phyloP scores from a whole-genome alignment of 2,113 vertebrate species.

The Pterocles orientalis region DNA sequence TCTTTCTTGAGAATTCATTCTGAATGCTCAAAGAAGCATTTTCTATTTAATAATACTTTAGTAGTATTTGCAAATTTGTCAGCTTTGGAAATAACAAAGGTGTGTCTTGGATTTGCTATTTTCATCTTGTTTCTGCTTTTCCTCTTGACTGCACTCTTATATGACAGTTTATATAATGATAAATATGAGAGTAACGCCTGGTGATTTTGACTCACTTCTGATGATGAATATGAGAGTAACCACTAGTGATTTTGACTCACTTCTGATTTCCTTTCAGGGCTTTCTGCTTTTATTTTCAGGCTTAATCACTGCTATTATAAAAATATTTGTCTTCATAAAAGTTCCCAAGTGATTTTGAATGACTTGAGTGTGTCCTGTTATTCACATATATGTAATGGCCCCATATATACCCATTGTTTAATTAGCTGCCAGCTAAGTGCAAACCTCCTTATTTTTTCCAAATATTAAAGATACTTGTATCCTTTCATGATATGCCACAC shows the following conservation, averaged over 20 bases:
- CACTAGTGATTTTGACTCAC: neutral
- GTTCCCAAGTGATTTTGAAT: neutral
- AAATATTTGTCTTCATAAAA: neutral
- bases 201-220: constrained; percentile 4
- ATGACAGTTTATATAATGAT: neutral
- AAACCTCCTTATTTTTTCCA: neutral
- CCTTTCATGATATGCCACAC: neutral
- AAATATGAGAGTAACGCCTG: neutral
- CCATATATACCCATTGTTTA: neutral
- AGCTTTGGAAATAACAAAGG: neutral
- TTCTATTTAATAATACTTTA: neutral
- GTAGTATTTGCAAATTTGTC: neutral
- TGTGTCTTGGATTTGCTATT: neutral
- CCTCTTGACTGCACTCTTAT: neutral
- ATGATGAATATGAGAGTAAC: constrained; percentile 11
- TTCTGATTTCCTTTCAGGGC: neutral
- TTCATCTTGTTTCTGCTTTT: neutral
- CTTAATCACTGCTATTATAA: neutral
- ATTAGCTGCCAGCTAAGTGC: neutral
- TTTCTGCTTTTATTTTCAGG: neutral
- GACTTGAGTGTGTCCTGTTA: neutral
- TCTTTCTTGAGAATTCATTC: neutral
- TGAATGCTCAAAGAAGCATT: neutral
- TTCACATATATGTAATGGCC: neutral
- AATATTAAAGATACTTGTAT: neutral